Evolutionary conservation across 64 coral and sea anemone species (phyloP), one percentile per base, ranked within the genome.

Genomic region (Dendrophyllia cribrosa): DNA sequence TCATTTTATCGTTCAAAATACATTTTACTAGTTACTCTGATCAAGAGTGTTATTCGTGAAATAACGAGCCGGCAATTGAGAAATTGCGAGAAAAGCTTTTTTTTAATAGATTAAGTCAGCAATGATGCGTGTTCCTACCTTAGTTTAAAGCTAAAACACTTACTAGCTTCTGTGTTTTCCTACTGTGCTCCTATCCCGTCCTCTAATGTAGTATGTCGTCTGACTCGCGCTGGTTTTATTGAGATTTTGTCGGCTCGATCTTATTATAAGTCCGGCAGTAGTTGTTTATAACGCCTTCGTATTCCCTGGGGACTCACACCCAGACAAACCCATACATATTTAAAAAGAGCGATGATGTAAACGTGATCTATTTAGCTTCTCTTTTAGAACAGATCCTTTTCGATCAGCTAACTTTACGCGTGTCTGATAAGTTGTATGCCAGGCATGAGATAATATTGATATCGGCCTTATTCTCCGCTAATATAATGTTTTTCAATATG

Each of bases 301-400:
- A 21, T 84, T 61, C 80, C 80, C 23, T 62, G 80, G 80, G 80
- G 67, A 8, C 24, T 66, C 80, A 84, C 80, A 67, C 80, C 80
- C 80, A 84, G 58, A 67, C 58, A 67, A 66, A 84, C 44, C 43
- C 19, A 66, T 23, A 65, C 80, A 67, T 66, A 13, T 46, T 79
- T 79, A 60, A 59, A 79, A 79, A 59, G 56, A 79, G 77, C 14
- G 9, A 43, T 60, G 77, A 79, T 79, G 55, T 5, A 53, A 43
- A 43, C 24, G 4, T 7, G 9, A 58, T 79, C 51, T 13, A 26
- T 79, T 79, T 60, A 9, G 5, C 10, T 4, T 26, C 43, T 26
- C 14, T 13, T 26, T 22, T 6, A 58, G 50, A 43, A 8, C 47
- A 63, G 63, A 46, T 51, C 10, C 14, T 44, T 23, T 15, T 21